Conservation (phyloP, 2,797 vertebrate species). For the Lepilemur ruficaudatus region DNA sequence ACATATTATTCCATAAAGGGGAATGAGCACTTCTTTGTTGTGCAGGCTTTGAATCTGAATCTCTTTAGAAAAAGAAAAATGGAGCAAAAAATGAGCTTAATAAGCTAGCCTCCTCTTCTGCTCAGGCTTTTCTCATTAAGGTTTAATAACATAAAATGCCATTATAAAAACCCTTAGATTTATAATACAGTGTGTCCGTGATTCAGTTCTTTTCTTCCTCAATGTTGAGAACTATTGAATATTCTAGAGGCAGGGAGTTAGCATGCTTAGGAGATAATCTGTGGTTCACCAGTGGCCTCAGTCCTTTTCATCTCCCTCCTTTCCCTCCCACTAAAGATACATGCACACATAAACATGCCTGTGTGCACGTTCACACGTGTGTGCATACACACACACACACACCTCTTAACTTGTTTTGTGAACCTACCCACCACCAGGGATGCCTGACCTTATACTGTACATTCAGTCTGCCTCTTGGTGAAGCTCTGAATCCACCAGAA, state of each 20-base stretch:
- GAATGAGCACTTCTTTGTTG: slow-evolving; percentile 62
- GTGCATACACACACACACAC: accelerated
- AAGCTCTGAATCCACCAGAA: not conserved
- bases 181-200: not conserved
- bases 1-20: slow-evolving; percentile 65
- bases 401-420: not conserved
- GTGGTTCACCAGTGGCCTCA: not conserved
- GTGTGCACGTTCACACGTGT: not conserved
- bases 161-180: slow-evolving; percentile 16
- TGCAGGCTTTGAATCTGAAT: slow-evolving; percentile 56
- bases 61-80: slow-evolving; percentile 73
- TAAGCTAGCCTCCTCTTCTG: slow-evolving; percentile 53
- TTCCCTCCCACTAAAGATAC: not conserved
- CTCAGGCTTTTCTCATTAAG: slow-evolving; percentile 55
- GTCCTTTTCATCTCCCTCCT: not conserved
- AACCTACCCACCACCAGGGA: not conserved
- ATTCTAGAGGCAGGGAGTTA: not conserved
- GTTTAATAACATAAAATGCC: slow-evolving; percentile 50
- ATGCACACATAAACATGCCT: not conserved
- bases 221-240: not conserved
- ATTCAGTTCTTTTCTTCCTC: not conserved
- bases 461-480: not conserved
- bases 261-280: not conserved
- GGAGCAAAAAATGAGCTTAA: slow-evolving; percentile 72
- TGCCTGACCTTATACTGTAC: not conserved